Evolutionary conservation across 2,113 vertebrate genomes (phyloP).

Genomic region (Alectura lathami): DNA sequence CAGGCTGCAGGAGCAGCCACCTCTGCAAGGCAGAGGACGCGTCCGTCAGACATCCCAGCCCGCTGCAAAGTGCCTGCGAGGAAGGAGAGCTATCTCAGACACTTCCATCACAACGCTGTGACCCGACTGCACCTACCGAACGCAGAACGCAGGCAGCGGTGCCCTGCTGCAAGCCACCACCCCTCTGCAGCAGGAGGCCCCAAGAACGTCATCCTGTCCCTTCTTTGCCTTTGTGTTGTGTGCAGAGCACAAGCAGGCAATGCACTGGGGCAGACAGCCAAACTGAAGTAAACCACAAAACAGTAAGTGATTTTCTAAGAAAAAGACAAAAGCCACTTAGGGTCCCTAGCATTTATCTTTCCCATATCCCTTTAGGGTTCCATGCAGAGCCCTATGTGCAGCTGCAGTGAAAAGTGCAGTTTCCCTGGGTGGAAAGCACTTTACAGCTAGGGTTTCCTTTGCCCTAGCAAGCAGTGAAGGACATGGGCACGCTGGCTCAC

Average conservation of each 20-base stretch:
- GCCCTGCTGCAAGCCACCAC: neutral
- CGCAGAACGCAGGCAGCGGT: neutral
- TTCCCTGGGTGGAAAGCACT: neutral
- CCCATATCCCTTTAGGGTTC: neutral
- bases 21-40: too few relatives aligned
- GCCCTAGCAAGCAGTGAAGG: too few relatives aligned
- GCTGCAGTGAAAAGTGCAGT: too few relatives aligned
- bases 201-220: neutral
- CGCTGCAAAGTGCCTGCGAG: neutral
- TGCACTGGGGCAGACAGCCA: neutral
- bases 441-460: too few relatives aligned
- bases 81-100: too few relatives aligned
- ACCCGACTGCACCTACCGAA: too few relatives aligned
- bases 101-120: neutral
- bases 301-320: neutral
- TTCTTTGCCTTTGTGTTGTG: neutral
- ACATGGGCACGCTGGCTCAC: too few relatives aligned
- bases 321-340: neutral
- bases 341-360: neutral
- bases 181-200: neutral
- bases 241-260: neutral
- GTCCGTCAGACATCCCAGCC: rapidly evolving
- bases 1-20: neutral
- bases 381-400: too few relatives aligned
- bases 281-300: neutral